Evolutionary conservation across 2,113 vertebrate genomes (phyloP).

Genomic region (Gobio gobio): DNA sequence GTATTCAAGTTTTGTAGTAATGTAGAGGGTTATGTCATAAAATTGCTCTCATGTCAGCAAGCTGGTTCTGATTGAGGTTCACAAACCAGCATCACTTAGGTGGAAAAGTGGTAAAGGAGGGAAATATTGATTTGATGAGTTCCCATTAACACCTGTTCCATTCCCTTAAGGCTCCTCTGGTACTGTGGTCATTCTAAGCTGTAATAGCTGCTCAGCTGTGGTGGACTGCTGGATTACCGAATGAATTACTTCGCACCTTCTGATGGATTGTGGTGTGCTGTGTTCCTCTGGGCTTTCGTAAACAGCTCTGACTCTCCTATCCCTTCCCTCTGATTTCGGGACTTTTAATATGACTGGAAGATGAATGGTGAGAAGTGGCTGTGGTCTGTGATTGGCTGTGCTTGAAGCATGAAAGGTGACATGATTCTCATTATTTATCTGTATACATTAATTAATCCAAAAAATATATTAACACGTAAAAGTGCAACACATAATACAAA

Average conservation of each 20-base stretch:
- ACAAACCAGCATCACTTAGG: neutral
- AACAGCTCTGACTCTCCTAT: neutral
- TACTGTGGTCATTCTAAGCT: constrained; percentile 5
- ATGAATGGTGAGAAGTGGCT: constrained; percentile 3
- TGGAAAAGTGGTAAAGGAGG: neutral
- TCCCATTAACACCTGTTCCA: constrained; percentile 1
- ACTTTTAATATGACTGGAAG: neutral
- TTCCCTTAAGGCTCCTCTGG: neutral
- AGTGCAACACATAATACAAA: neutral
- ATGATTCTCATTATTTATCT: neutral
- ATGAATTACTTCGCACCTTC: neutral
- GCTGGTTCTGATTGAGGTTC: neutral
- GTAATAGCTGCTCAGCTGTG: neutral
- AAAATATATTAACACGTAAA: neutral
- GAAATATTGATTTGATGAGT: constrained; percentile 10
- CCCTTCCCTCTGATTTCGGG: neutral
- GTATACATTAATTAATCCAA: neutral
- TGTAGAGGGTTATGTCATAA: neutral
- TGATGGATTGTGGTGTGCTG: neutral
- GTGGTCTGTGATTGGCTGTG: neutral
- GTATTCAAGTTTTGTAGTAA: neutral
- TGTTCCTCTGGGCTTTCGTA: neutral
- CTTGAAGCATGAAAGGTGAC: neutral
- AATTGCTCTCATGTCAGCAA: neutral
- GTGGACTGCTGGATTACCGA: neutral